Conservation (phyloP, 2,113 vertebrate genomes). For the Hippocampus zosterae region DNA sequence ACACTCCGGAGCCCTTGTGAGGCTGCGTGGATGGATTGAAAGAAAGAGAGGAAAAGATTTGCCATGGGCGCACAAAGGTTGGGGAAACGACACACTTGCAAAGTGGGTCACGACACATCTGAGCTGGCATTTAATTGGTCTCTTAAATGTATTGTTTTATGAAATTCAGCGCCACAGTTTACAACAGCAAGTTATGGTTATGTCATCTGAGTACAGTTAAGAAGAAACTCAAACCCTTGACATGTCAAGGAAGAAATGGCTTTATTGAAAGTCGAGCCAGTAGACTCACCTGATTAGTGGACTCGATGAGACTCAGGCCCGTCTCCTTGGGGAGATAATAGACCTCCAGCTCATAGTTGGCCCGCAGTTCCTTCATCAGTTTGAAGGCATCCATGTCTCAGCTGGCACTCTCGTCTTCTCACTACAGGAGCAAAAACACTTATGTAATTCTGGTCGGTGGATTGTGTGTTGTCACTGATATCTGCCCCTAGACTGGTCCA, state of each 20-base stretch:
- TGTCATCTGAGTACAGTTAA: background rate
- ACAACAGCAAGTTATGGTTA: background rate
- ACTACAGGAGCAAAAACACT: slow-evolving; percentile 7
- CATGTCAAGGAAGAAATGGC: background rate
- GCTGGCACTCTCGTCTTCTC: slow-evolving; percentile 27
- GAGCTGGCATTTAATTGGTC: background rate
- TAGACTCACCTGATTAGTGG: slow-evolving; percentile 74
- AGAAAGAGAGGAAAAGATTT: background rate
- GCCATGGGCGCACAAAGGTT: background rate
- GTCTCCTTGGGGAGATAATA: slow-evolving; percentile 84
- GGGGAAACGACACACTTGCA: background rate
- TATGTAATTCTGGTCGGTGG: background rate
- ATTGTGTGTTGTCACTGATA: background rate
- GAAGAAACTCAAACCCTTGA: background rate
- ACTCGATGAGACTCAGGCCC: slow-evolving; percentile 85
- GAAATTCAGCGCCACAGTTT: too few relatives aligned
- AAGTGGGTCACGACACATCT: background rate
- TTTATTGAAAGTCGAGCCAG: background rate
- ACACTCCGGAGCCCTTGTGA: too few relatives aligned
- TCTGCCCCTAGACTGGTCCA: slow-evolving; percentile 4
- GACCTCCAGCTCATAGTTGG: slow-evolving; percentile 83
- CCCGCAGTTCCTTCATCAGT: slow-evolving; percentile 85
- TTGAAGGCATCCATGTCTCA: slow-evolving; percentile 77
- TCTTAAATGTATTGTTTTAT: background rate
- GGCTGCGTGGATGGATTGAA: too few relatives aligned